A percentile compares a stretch with the other conserved stretches of the same genome.
phyloP scores from a whole-genome alignment of 2,113 vertebrate genomes.

The Siphamia tubifer region DNA sequence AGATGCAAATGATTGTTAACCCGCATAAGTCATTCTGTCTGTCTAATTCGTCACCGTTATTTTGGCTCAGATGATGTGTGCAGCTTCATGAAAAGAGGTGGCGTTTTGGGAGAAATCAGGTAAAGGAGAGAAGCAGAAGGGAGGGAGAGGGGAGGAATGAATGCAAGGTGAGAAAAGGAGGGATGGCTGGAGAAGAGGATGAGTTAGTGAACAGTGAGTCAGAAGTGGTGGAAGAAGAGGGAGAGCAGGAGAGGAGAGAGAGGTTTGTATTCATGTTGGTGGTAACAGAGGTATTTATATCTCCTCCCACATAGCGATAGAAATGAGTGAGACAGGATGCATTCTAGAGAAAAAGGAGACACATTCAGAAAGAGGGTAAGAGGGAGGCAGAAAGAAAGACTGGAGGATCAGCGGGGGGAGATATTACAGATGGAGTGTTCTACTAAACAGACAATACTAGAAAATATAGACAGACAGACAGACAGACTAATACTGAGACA shows the following conservation, averaged over 20 bases:
- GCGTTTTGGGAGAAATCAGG: neutral
- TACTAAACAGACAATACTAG: neutral
- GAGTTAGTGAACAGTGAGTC: constrained; percentile 62
- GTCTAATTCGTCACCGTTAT: too few species aligned
- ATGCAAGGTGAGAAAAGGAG: neutral
- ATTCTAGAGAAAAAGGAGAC: constrained; percentile 2
- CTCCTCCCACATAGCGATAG: constrained; percentile 66
- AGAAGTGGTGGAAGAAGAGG: constrained; percentile 52
- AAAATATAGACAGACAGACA: constrained; percentile 9
- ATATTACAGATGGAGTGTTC: constrained; percentile 20
- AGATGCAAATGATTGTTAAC: too few species aligned
- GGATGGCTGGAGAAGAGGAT: constrained; percentile 5
- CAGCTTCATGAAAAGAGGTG: neutral
- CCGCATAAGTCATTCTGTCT: too few species aligned
- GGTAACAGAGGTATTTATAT: constrained; percentile 76
- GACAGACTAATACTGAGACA: neutral
- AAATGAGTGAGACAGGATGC: constrained; percentile 34
- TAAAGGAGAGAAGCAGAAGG: neutral
- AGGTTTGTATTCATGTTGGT: constrained; percentile 71
- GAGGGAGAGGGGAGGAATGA: neutral
- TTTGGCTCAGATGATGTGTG: too few species aligned
- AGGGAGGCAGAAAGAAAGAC: constrained; percentile 22
- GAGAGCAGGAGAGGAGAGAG: constrained; percentile 56
- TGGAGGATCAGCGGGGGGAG: constrained; percentile 34
- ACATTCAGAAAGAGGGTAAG: constrained; percentile 21